Evolutionary conservation across 2,888 invertebrate species (phyloP).

Genomic region (Drosophila niveifrons): DNA sequence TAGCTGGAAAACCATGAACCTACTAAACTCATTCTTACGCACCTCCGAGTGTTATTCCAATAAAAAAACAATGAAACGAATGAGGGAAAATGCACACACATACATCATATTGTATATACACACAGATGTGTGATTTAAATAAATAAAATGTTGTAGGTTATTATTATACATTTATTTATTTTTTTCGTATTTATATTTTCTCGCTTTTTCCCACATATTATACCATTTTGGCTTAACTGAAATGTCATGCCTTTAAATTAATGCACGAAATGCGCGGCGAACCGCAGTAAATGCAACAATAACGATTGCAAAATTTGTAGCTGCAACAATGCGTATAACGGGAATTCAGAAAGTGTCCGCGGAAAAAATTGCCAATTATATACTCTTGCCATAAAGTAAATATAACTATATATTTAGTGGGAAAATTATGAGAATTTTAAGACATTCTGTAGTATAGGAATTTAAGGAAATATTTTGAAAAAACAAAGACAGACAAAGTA

Average conservation of each 20-base stretch:
- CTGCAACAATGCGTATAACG: slow-evolving; percentile 9
- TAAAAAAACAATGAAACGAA: slow-evolving; percentile 32
- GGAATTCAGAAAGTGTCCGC: not conserved
- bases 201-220: not conserved
- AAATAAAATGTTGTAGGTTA: slow-evolving; percentile 57
- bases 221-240: slow-evolving; percentile 55
- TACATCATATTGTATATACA: slow-evolving; percentile 16
- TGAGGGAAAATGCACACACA: slow-evolving; percentile 18
- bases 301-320: slow-evolving; percentile 1
- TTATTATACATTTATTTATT: slow-evolving; percentile 20
- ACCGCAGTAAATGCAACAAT: slow-evolving; percentile 61
- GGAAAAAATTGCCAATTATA: not conserved
- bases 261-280: slow-evolving; percentile 60
- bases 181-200: slow-evolving; percentile 38
- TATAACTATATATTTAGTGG: no score
- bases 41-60: slow-evolving; percentile 27
- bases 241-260: slow-evolving; percentile 69
- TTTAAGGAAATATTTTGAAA: no score
- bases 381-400: not conserved
- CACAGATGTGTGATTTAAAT: slow-evolving; percentile 47
- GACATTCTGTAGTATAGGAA: no score
- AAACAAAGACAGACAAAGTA: not conserved
- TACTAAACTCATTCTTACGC: not conserved
- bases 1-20: slow-evolving; percentile 16
- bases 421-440: no score